Percentiles rank a stretch among this genome's conserved stretches.
These are phyloP conservation scores for Venusia cambrica DNA, from an alignment of 2,888 invertebrate species.

Conservation along the genomic window DNA sequence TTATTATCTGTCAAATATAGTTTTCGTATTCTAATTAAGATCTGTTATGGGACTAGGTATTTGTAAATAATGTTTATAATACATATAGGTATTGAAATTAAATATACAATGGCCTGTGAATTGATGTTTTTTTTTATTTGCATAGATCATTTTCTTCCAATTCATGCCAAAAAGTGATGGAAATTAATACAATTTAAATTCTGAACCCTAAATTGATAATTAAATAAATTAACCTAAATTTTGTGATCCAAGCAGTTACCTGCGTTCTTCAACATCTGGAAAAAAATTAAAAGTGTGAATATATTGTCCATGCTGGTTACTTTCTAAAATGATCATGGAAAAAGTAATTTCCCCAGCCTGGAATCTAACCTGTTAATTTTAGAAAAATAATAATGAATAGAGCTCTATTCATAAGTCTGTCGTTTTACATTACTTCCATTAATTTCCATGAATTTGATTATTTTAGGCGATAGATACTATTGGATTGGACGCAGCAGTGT, in stretches of 20 bases:
- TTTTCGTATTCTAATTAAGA: slow-evolving; percentile 31
- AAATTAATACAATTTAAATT: slow-evolving; percentile 28
- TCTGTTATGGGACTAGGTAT: slow-evolving; percentile 41
- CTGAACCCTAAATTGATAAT: slow-evolving; percentile 31
- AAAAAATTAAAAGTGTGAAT: too few relatives aligned
- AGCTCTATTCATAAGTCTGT: too few relatives aligned
- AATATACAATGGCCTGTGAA: slow-evolving; percentile 23
- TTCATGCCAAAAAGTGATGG: slow-evolving; percentile 6
- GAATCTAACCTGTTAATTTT: too few relatives aligned
- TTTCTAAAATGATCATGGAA: slow-evolving; percentile 1
- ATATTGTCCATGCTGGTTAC: too few relatives aligned
- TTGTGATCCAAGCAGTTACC: slow-evolving; percentile 43
- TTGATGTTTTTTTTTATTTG: slow-evolving; percentile 15
- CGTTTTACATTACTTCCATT: too few relatives aligned
- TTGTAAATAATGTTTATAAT: slow-evolving; percentile 45
- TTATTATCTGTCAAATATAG: slow-evolving; percentile 23
- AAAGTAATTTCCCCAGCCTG: background rate
- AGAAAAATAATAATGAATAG: too few relatives aligned
- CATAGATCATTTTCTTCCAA: slow-evolving; percentile 16
- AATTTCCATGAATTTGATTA: too few relatives aligned
- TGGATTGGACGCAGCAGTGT: too few relatives aligned
- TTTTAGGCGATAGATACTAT: too few relatives aligned
- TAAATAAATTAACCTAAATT: slow-evolving; percentile 36
- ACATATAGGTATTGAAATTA: slow-evolving; percentile 24
- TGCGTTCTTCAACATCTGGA: slow-evolving; percentile 75